Evolutionary conservation across 2,113 vertebrate species (phyloP).

Genomic region (Ifrita kowaldi): DNA sequence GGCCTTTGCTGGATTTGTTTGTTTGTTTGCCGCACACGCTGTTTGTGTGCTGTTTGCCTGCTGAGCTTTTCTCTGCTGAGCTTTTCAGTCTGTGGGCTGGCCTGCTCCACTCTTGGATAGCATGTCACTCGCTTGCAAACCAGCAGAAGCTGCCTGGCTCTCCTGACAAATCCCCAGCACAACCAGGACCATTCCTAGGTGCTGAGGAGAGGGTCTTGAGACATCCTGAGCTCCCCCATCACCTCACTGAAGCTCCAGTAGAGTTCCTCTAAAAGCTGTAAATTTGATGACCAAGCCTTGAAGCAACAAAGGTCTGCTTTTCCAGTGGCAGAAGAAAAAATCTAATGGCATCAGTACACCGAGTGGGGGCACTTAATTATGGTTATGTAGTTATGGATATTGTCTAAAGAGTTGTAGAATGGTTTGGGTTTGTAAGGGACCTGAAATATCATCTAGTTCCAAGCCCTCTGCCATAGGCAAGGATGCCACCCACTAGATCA

Average conservation of each 20-base stretch:
- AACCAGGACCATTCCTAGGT: not conserved
- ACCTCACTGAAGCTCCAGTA: not conserved
- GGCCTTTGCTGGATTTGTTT: conserved; percentile 29
- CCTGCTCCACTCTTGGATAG: not conserved
- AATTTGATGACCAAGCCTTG: not conserved
- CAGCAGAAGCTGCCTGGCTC: not conserved
- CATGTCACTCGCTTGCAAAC: not conserved
- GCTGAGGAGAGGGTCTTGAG: not conserved
- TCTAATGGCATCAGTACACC: not conserved
- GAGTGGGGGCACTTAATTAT: not conserved
- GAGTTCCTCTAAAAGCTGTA: not conserved
- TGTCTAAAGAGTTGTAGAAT: not conserved
- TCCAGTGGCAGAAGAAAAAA: not conserved
- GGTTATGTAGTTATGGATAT: not conserved
- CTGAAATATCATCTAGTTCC: not conserved
- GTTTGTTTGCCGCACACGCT: not conserved
- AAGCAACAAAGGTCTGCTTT: not conserved
- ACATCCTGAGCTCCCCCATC: not conserved
- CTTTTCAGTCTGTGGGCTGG: not conserved
- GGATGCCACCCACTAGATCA: not conserved
- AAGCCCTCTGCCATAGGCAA: not conserved
- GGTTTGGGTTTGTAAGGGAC: not conserved
- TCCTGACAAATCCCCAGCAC: not conserved
- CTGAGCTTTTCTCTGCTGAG: conserved; percentile 49
- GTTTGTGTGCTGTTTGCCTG: conserved; percentile 41